These are phyloP conservation scores for Cercocebus atys DNA, from an alignment of 2,113 vertebrate genomes.

Conservation along the genomic window DNA sequence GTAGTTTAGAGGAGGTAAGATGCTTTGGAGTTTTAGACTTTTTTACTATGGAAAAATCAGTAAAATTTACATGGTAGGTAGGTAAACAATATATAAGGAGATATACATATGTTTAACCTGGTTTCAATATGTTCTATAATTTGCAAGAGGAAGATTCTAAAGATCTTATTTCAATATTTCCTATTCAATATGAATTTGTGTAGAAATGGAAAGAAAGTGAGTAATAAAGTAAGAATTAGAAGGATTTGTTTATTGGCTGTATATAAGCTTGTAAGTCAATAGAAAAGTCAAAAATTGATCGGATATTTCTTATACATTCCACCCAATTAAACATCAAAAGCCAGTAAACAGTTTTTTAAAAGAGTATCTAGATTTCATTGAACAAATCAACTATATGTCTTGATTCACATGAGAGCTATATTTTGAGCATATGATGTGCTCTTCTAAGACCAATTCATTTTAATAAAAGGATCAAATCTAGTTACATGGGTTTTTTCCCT, in stretches of 20 bases:
- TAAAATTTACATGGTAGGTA: neutral
- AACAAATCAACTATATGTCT: neutral
- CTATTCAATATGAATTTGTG: neutral
- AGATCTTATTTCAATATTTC: neutral
- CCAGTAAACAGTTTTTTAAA: neutral
- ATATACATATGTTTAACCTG: neutral
- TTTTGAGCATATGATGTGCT: neutral
- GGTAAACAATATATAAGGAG: neutral
- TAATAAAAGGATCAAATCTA: conserved; percentile 30
- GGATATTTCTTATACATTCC: neutral
- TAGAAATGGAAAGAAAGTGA: neutral
- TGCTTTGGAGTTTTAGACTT: neutral
- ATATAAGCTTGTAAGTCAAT: neutral
- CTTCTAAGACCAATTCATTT: neutral
- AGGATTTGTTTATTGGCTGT: neutral
- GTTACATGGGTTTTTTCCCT: neutral
- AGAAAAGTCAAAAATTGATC: neutral
- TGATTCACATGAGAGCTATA: conserved; percentile 24
- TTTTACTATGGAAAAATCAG: neutral
- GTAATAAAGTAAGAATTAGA: neutral
- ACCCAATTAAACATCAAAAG: conserved; percentile 47
- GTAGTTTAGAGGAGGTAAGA: neutral
- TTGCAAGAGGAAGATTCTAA: neutral
- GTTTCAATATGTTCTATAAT: neutral
- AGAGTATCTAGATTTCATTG: neutral